These are phyloP conservation scores for Meiosimyza decipiens DNA, from an alignment of 2,888 invertebrate species.

Conservation along the genomic window DNA sequence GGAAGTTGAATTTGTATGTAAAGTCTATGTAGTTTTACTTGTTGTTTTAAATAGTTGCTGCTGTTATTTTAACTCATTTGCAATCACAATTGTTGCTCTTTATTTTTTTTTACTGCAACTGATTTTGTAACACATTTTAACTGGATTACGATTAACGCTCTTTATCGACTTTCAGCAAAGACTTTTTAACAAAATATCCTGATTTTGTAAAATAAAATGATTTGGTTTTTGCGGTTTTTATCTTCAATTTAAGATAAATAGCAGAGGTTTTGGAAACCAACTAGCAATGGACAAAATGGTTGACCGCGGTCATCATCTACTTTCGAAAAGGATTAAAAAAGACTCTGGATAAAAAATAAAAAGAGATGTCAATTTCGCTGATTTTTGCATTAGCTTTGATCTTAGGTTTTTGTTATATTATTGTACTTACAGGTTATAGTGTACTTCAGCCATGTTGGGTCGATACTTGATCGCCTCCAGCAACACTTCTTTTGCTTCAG, in stretches of 20 bases:
- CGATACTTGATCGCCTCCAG: slow-evolving; percentile 89
- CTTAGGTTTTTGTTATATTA: not conserved
- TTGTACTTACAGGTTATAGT: slow-evolving; percentile 95
- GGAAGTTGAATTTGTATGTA: slow-evolving; percentile 26
- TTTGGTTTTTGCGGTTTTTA: slow-evolving; percentile 2
- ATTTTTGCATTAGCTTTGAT: not conserved
- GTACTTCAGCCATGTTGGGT: slow-evolving; percentile 98
- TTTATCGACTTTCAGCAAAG: not conserved
- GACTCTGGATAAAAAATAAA: not conserved
- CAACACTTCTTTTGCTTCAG: slow-evolving; percentile 93
- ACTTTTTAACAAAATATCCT: no score
- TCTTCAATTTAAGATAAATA: slow-evolving; percentile 10
- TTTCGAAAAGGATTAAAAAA: no score
- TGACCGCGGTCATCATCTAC: not conserved
- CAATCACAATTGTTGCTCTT: not conserved
- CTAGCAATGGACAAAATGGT: not conserved
- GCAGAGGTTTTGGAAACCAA: not conserved
- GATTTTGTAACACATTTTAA: slow-evolving; percentile 7
- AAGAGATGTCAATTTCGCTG: no score
- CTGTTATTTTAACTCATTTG: not conserved
- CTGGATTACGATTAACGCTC: slow-evolving; percentile 3
- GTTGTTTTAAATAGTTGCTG: slow-evolving; percentile 15
- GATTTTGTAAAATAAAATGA: slow-evolving; percentile 10
- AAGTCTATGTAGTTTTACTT: not conserved
- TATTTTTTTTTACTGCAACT: slow-evolving; percentile 19